A percentile compares a stretch with the other conserved stretches of the same genome.
phyloP scores from a whole-genome alignment of 2,797 vertebrate genomes.

The Cynodonichthys magdalenae region DNA sequence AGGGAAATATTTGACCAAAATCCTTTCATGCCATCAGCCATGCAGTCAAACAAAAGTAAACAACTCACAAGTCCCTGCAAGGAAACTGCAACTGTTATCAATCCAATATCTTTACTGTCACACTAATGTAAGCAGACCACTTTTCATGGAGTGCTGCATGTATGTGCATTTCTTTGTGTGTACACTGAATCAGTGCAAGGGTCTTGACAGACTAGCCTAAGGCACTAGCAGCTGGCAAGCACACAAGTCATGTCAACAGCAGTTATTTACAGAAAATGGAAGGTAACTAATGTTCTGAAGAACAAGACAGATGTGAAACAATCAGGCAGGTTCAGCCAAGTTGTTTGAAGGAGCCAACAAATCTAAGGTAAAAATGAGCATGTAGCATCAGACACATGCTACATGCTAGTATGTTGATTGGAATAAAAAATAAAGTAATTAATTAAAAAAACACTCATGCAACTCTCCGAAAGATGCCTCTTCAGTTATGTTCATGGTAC shows the following conservation, averaged over 20 bases:
- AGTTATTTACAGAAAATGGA: constrained; percentile 35
- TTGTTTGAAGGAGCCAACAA: constrained; percentile 27
- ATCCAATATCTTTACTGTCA: constrained; percentile 11
- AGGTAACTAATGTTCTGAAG: constrained; percentile 49
- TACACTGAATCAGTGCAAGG: constrained; percentile 32
- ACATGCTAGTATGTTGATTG: not conserved
- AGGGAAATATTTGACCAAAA: constrained; percentile 20
- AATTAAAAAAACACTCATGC: constrained; percentile 15
- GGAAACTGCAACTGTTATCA: constrained; percentile 20
- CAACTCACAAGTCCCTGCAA: constrained; percentile 20
- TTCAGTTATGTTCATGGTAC: constrained; percentile 53
- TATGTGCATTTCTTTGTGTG: constrained; percentile 24
- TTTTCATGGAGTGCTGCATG: constrained; percentile 25
- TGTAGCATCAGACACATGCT: constrained; percentile 12
- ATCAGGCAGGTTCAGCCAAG: constrained; percentile 36
- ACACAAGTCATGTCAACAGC: constrained; percentile 40
- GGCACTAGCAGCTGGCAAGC: constrained; percentile 40
- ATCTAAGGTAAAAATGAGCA: not conserved
- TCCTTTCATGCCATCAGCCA: constrained; percentile 50
- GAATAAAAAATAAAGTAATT: constrained; percentile 10
- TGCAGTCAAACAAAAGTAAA: constrained; percentile 49
- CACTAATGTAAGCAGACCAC: constrained; percentile 16
- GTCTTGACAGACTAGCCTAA: constrained; percentile 25
- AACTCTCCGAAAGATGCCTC: constrained; percentile 44
- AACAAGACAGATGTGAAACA: constrained; percentile 31